These are phyloP conservation scores for Caenorhabditis japonica DNA, from an alignment of 2,888 invertebrate species.

Conservation along the genomic window DNA sequence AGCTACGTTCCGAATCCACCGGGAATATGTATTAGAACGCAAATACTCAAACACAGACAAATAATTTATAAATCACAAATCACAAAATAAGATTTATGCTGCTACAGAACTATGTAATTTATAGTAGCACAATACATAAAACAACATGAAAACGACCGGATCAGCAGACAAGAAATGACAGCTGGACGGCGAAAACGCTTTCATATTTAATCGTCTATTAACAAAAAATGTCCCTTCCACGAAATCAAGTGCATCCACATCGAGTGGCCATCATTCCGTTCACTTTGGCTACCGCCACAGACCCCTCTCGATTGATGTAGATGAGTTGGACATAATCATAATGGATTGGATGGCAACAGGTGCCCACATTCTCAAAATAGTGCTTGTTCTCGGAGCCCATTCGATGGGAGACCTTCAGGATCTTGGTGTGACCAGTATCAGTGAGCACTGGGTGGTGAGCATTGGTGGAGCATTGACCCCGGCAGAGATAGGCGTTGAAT, in stretches of 20 bases:
- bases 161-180: no score
- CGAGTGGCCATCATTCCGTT: conserved; percentile 94
- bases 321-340: conserved; percentile 86
- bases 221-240: no score
- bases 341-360: conserved; percentile 92
- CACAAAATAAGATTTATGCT: no score
- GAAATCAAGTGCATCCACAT: conserved; percentile 92
- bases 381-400: not conserved
- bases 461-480: conserved; percentile 89
- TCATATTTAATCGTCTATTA: no score
- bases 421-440: conserved; percentile 25
- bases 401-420: conserved; percentile 15
- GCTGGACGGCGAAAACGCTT: no score
- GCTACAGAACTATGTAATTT: no score
- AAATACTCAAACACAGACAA: no score
- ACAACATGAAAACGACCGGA: no score
- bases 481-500: conserved; percentile 95
- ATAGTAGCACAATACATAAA: no score
- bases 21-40: no score
- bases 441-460: conserved; percentile 91
- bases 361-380: conserved; percentile 84
- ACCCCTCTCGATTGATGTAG: conserved; percentile 66
- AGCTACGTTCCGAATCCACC: no score
- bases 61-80: no score
- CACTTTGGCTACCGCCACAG: conserved; percentile 80